Base-by-base conservation (phyloP, 2,113 vertebrate genomes). In the Antechinus flavipes region DNA sequence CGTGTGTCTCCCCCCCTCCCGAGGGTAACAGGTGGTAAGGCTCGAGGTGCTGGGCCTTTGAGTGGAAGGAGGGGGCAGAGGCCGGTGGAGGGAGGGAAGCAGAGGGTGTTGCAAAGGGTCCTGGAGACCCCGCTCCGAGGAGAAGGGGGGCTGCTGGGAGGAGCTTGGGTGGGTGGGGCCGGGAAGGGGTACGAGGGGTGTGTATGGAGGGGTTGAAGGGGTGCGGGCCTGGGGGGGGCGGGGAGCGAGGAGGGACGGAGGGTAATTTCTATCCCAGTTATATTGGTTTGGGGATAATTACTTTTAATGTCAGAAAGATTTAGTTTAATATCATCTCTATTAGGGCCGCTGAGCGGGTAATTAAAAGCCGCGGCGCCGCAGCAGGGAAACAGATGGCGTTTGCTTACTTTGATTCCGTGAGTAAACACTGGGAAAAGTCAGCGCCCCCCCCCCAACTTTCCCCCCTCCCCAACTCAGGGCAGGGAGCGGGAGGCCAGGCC, bases 271-370 rank as follows among this genome's bases (percentile, higher is more conserved):
- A 98, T 99, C 98, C 98, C 97, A 97, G 98, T 98, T 99, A 99
- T 99, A 98, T 98, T 99, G 98, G 98, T 99, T 99, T 99, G 98
- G 99, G 99, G 99, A 99, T 99, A 99, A 99, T 99, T 99, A 99
- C 99, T 99, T 99, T 99, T 99, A 99, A 99, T 99, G 99, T 99
- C 99, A 99, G 99, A 99, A 99, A 99, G 99, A 99, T 99, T 99
- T 99, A 99, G 99, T 99, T 99, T 99, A 99, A 99, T 99, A 99
- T 99, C 99, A 99, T 99, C 99, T 99, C 99, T 99, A 99, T 99
- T 99, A 99, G 99, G 68, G 99, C 99, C 99, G 99, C 99, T 99
- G 99, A 99, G 99, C 98, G 99, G 99, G 99, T 99, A 99, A 99
- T 99, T 99, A 99, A 99, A 99, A 99, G 99, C 99, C 99, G 99